Percentiles rank a stretch among this genome's conserved stretches.
These are phyloP conservation scores for Mycogona germanica DNA, from an alignment of 2,888 invertebrate genomes.

Conservation along the genomic window DNA sequence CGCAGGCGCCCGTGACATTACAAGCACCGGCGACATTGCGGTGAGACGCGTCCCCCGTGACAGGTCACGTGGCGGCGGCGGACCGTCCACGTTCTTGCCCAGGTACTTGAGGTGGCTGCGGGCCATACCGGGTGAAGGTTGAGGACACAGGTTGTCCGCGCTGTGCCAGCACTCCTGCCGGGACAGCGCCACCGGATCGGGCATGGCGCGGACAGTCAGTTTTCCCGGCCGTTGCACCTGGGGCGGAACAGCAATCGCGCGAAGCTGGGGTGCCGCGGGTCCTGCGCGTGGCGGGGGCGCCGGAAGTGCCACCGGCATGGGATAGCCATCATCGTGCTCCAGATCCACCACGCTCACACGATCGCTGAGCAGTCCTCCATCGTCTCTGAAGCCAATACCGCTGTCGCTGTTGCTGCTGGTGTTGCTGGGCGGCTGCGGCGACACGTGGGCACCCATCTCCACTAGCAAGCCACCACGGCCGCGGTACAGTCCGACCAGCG, in stretches of 20 bases:
- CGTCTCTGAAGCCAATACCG: slow-evolving; percentile 86
- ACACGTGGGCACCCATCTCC: slow-evolving; percentile 23
- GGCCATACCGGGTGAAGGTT: slow-evolving; percentile 31
- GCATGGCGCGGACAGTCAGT: slow-evolving; percentile 53
- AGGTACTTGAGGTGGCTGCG: slow-evolving; percentile 32
- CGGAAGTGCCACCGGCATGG: too few species aligned
- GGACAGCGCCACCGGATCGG: slow-evolving; percentile 39
- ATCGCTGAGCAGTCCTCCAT: slow-evolving; percentile 40
- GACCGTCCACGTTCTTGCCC: slow-evolving; percentile 21
- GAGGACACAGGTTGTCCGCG: slow-evolving; percentile 28
- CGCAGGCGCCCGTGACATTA: slow-evolving; percentile 20
- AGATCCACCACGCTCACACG: slow-evolving; percentile 30
- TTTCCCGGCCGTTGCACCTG: too few species aligned
- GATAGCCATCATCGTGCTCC: slow-evolving; percentile 30
- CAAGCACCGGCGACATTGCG: slow-evolving; percentile 9
- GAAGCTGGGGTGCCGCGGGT: not conserved
- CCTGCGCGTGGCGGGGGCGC: not conserved
- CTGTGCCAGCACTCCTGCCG: slow-evolving; percentile 19
- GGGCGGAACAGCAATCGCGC: not conserved
- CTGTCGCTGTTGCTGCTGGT: slow-evolving; percentile 85
- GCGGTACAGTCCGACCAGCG: slow-evolving; percentile 44
- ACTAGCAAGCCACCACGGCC: slow-evolving; percentile 19
- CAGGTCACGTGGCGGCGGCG: not conserved
- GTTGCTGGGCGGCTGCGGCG: slow-evolving; percentile 25
- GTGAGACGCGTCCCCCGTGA: not conserved